phyloP scores from a whole-genome alignment of 2,888 invertebrate genomes.

The Apotomis betuletana region DNA sequence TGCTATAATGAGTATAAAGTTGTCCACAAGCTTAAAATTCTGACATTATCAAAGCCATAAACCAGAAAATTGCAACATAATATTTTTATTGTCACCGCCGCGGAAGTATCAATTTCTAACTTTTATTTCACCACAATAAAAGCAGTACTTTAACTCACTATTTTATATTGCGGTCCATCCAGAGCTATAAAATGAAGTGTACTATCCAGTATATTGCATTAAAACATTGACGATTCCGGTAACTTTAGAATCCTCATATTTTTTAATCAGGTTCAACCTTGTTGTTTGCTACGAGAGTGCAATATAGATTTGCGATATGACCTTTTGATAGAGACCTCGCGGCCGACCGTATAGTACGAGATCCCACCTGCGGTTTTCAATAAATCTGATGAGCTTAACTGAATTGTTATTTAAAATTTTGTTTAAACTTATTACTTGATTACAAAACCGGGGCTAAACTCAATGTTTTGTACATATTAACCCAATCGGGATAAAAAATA shows the following conservation, averaged over 20 bases:
- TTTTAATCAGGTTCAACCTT: neutral
- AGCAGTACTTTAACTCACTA: conserved; percentile 23
- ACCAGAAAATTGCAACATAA: conserved; percentile 6
- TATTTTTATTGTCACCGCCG: conserved; percentile 18
- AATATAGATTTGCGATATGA: neutral
- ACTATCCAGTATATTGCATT: conserved; percentile 26
- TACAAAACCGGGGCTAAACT: too few species aligned
- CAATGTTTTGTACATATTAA: too few species aligned
- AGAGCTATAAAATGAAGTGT: conserved; percentile 29
- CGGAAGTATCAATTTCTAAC: conserved; percentile 17
- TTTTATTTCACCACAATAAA: conserved; percentile 24
- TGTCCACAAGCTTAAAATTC: neutral
- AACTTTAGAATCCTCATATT: conserved; percentile 41
- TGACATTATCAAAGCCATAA: neutral
- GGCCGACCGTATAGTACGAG: too few species aligned
- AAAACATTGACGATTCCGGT: conserved; percentile 46
- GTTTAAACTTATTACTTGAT: too few species aligned
- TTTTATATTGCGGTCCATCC: conserved; percentile 30
- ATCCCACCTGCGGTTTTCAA: too few species aligned
- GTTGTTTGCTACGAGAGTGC: neutral
- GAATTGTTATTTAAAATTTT: too few species aligned
- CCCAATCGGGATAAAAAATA: too few species aligned
- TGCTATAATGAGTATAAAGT: too few species aligned
- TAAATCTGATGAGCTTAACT: too few species aligned
- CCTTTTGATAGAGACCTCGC: neutral